Percentiles rank a stretch among this genome's conserved stretches.
Evolutionary conservation across 2,888 invertebrate species (phyloP).

Genomic region (Ommatoiulus sabulosus): DNA sequence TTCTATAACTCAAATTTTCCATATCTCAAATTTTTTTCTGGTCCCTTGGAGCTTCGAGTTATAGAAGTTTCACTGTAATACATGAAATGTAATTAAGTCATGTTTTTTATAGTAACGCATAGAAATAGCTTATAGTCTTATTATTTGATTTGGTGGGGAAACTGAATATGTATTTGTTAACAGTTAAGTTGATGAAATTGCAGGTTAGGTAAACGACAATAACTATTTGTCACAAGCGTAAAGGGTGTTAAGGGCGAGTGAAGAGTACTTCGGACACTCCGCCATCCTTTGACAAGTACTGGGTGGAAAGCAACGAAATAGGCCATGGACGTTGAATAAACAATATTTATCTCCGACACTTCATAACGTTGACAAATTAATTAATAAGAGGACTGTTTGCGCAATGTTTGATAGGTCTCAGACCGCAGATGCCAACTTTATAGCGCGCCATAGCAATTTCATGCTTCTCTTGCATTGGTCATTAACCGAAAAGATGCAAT

Average conservation of each 20-base stretch:
- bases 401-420: slow-evolving; percentile 10
- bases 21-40: no score
- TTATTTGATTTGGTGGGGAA: no score
- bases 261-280: neutral
- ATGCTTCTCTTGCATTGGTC: neutral
- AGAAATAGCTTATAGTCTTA: no score
- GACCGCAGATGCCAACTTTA: slow-evolving; percentile 9
- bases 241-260: neutral
- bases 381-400: slow-evolving; percentile 27
- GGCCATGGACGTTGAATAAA: slow-evolving; percentile 11
- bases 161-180: no score
- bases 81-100: no score
- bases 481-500: slow-evolving; percentile 11
- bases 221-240: neutral
- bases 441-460: neutral
- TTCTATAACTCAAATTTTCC: no score
- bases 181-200: no score
- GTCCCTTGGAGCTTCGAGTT: no score
- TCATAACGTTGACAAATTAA: slow-evolving; percentile 7
- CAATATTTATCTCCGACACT: neutral
- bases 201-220: no score
- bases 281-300: neutral
- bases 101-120: no score
- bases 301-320: neutral
- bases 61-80: no score